Evolutionary conservation across 2,113 vertebrate species (phyloP).

Genomic region (Macaca mulatta): DNA sequence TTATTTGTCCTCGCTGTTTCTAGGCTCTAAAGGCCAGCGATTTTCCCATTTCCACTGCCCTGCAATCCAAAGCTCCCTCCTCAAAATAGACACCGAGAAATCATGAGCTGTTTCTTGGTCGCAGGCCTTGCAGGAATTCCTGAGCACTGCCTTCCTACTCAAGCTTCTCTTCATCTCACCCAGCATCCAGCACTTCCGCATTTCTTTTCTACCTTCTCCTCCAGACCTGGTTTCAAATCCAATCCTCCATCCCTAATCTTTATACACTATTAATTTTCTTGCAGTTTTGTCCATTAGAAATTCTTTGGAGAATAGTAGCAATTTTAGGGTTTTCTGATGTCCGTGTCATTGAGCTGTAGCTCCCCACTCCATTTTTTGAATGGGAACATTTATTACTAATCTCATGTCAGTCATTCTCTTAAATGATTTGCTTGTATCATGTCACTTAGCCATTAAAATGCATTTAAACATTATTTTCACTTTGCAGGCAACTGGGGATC

Average conservation of each 20-base stretch:
- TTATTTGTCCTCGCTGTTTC: neutral
- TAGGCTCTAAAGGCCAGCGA: neutral
- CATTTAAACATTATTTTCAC: neutral
- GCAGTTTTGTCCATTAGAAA: neutral
- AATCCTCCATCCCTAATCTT: neutral
- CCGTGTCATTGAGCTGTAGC: neutral
- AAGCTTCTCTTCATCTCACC: neutral
- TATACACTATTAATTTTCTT: neutral
- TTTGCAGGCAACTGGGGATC: neutral
- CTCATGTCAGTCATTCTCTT: neutral
- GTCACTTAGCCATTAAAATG: neutral
- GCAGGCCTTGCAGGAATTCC: neutral
- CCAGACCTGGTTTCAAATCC: neutral
- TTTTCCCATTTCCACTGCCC: no score
- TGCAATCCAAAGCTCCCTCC: neutral
- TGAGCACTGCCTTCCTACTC: neutral
- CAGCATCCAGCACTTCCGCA: neutral
- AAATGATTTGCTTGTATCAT: neutral
- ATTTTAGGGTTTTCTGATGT: neutral
- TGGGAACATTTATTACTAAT: neutral
- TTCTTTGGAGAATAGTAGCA: neutral
- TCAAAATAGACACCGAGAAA: neutral
- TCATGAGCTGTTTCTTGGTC: fast-evolving
- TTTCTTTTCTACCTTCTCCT: neutral
- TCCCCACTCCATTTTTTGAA: neutral